These are phyloP conservation scores for Moxostoma hubbsi DNA, from an alignment of 2,797 vertebrate genomes.

Conservation along the genomic window DNA sequence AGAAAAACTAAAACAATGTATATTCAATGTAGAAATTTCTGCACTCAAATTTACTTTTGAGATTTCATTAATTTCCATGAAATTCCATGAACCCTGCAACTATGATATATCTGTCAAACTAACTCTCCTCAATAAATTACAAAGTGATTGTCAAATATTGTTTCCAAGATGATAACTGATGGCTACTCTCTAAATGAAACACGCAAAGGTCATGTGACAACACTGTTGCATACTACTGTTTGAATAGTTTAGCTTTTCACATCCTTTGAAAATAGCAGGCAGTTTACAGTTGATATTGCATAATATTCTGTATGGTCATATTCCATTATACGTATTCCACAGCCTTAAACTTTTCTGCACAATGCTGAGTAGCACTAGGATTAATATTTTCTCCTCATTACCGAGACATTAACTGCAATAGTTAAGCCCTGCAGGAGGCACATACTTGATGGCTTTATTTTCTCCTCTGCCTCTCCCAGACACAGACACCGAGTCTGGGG, in stretches of 20 bases:
- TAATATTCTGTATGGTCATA: not conserved
- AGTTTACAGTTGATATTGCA: not conserved
- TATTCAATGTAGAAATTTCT: too few relatives aligned
- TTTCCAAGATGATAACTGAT: too few relatives aligned
- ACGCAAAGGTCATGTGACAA: too few relatives aligned
- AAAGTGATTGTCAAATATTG: not conserved
- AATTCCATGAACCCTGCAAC: not conserved
- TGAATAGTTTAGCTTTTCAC: too few relatives aligned
- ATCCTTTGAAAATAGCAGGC: not conserved
- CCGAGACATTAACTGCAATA: slow-evolving; percentile 34
- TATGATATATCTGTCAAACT: not conserved
- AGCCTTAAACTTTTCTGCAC: not conserved
- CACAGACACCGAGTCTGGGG: slow-evolving; percentile 77
- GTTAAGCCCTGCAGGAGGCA: slow-evolving; percentile 56
- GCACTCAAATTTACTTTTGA: too few relatives aligned
- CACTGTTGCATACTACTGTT: too few relatives aligned
- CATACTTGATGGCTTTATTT: slow-evolving; percentile 87
- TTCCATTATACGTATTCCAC: not conserved
- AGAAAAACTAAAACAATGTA: too few relatives aligned
- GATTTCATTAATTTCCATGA: too few relatives aligned
- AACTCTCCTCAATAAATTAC: not conserved
- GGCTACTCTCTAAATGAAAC: too few relatives aligned
- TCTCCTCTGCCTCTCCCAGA: slow-evolving; percentile 77
- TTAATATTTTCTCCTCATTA: slow-evolving; percentile 8
- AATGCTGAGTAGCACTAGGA: not conserved